Percentiles rank a stretch among this genome's conserved stretches.
Evolutionary conservation across 2,113 vertebrate genomes (phyloP).

Genomic region (Marmota flaviventris): DNA sequence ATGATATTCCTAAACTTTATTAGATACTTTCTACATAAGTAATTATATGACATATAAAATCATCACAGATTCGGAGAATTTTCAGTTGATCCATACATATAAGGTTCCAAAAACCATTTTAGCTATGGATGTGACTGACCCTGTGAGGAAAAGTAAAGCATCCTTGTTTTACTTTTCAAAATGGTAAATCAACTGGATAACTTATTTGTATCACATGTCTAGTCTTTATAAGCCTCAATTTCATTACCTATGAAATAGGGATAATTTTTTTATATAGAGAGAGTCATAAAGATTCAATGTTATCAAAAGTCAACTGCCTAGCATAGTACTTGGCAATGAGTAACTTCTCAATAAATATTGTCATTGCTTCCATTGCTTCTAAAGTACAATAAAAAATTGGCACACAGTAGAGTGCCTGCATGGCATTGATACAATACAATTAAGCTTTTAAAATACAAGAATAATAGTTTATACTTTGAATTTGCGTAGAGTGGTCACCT

Average conservation of each 20-base stretch:
- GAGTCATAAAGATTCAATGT: neutral
- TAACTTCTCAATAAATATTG: neutral
- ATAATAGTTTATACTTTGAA: conserved; percentile 10
- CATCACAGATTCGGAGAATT: neutral
- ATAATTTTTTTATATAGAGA: neutral
- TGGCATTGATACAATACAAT: neutral
- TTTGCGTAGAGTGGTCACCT: neutral
- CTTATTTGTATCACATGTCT: conserved; percentile 19
- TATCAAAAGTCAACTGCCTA: neutral
- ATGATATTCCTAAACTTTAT: neutral
- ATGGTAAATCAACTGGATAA: conserved; percentile 11
- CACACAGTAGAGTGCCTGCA: neutral
- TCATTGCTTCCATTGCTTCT: neutral
- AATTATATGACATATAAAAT: neutral
- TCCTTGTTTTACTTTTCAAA: conserved; percentile 34
- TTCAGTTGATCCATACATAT: neutral
- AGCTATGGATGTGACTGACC: neutral
- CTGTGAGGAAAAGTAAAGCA: neutral
- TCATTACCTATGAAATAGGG: neutral
- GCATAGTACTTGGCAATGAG: neutral
- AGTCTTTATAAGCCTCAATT: conserved; percentile 30
- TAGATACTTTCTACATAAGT: conserved; percentile 44
- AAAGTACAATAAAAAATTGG: neutral
- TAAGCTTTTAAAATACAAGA: neutral
- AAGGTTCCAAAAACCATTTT: conserved; percentile 47